Evolutionary conservation across 2,888 invertebrate species (phyloP).

Genomic region (Nezara viridula): DNA sequence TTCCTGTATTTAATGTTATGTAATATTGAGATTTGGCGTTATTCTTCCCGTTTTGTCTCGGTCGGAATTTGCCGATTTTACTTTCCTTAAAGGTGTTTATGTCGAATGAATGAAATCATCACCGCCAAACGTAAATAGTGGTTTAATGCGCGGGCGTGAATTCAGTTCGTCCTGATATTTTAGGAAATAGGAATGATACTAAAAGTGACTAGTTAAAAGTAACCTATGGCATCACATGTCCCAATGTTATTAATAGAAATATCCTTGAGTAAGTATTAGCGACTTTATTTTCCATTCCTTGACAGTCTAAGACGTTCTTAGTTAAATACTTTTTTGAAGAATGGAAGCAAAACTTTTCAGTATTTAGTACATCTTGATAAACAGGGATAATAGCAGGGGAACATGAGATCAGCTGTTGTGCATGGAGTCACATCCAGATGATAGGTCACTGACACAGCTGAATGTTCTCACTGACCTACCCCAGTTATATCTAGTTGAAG

Average conservation of each 20-base stretch:
- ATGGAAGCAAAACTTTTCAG: not conserved
- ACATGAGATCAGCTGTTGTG: slow-evolving; percentile 13
- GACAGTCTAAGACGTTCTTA: no score
- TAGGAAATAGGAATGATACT: slow-evolving; percentile 22
- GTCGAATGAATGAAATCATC: not conserved
- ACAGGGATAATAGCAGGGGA: not conserved
- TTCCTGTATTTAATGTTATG: not conserved
- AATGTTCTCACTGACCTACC: slow-evolving; percentile 40
- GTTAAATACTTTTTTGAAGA: not conserved
- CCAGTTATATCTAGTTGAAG: not conserved
- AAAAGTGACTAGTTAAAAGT: slow-evolving; percentile 19
- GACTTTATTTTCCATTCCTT: not conserved
- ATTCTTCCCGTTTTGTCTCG: not conserved
- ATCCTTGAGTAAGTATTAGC: slow-evolving; percentile 18
- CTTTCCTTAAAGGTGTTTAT: not conserved
- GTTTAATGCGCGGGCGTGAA: not conserved
- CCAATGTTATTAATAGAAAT: slow-evolving; percentile 5
- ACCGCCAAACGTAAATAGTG: not conserved
- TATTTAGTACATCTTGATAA: not conserved
- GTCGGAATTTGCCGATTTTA: not conserved
- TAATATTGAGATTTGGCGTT: not conserved
- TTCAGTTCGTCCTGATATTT: slow-evolving; percentile 10
- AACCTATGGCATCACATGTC: slow-evolving; percentile 30
- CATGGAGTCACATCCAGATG: not conserved
- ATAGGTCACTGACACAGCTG: not conserved